A percentile compares a stretch with the other conserved stretches of the same genome.
phyloP scores from a whole-genome alignment of 2,113 vertebrate species.

The Tiliqua scincoides region DNA sequence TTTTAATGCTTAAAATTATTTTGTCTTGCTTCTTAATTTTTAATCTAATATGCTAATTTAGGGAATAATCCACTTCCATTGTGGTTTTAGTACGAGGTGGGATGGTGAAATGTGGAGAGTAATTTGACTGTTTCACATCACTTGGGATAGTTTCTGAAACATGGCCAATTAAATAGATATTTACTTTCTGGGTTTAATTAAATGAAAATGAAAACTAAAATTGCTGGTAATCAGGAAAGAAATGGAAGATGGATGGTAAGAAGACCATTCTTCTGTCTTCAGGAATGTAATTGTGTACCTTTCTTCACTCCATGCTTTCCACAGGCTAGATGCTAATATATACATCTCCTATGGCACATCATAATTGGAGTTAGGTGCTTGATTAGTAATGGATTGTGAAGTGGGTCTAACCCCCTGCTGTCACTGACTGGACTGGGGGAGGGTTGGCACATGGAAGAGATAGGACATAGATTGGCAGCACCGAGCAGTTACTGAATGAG shows the following conservation, averaged over 20 bases:
- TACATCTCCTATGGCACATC: not conserved
- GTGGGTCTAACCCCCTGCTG: not conserved
- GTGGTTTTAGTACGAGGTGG: not conserved
- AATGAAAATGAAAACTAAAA: not conserved
- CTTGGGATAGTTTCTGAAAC: not conserved
- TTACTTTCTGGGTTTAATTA: not conserved
- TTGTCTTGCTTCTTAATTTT: no score
- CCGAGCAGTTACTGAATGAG: not conserved
- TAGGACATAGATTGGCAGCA: not conserved
- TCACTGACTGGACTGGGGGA: not conserved
- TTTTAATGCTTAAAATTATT: no score
- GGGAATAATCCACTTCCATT: not conserved
- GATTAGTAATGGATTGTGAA: not conserved
- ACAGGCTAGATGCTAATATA: not conserved
- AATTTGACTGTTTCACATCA: not conserved
- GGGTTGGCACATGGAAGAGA: no score
- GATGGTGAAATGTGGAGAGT: not conserved
- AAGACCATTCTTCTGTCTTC: not conserved
- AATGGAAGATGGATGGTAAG: not conserved
- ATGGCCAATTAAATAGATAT: not conserved
- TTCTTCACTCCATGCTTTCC: slow-evolving; percentile 1
- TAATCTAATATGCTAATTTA: not conserved
- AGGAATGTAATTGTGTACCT: not conserved
- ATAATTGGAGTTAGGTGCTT: not conserved
- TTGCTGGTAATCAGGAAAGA: not conserved